Evolutionary conservation across 2,797 vertebrate genomes (phyloP), one percentile per base, ranked within the genome.

Genomic region (Coluber constrictor): DNA sequence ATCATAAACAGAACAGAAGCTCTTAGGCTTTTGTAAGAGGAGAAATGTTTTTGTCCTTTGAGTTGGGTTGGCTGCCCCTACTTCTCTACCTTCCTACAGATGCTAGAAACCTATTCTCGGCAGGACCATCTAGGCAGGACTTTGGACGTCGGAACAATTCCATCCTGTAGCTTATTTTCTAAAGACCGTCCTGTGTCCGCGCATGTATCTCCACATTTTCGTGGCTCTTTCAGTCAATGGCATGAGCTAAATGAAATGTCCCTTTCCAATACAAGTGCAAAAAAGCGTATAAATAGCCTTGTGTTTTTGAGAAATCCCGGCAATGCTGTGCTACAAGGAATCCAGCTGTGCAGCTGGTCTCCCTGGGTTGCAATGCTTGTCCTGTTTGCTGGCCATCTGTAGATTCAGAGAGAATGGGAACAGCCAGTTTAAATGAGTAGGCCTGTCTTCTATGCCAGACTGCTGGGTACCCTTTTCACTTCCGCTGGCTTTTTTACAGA

Each of bases 41-140:
- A 1, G 0, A 90, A 57, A n/a, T 86, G 43, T 91, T 55, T 43
- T 89, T 90, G 32, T 92, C 63, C 15, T 89, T 0, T 23, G 37
- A 43, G 3, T 90, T 59, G 95, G n/a, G 70, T 66, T 93, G 95
- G 66, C 90, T 32, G 86, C 74, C 20, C 3, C 10, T 32, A 63
- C 23, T 25, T 55, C 10, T n/a, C 59, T 61, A 37, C n/a, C 57
- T 37, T 92, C 94, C 93, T 93, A 90, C 93, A 90, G 86, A 90
- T 91, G 94, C 94, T 97, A 96, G 95, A 94, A 94, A 57, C 83
- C 43, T 54, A 29, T 70, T 96, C 95, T n/a, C 29, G 96, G 92
- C 54, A 90, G 88, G 95, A 92, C 92, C 92, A 93, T 66, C 93
- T 93, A 29, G n/a, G 59, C 25, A 63, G 95, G 89, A 86, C 91